phyloP scores from a whole-genome alignment of 1,140 invertebrate species.

The Neocloeon triangulifer region DNA sequence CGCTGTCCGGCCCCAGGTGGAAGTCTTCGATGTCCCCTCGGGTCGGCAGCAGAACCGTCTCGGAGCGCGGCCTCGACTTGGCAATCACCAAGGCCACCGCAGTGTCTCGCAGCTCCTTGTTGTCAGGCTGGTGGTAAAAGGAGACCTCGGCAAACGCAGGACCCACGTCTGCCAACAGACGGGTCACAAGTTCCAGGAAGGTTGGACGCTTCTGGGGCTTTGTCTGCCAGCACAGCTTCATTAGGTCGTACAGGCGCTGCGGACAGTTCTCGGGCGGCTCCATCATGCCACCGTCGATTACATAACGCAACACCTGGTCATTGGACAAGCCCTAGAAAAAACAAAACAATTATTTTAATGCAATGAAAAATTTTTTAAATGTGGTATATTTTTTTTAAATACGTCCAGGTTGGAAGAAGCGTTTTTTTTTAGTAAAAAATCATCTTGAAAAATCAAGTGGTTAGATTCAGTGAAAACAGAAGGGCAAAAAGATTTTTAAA shows the following conservation, averaged over 20 bases:
- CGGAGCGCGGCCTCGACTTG: constrained; percentile 7
- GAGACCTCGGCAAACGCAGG: constrained; percentile 41
- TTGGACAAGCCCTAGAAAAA: constrained; percentile 36
- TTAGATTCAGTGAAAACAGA: too few relatives aligned
- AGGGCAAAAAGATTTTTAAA: too few relatives aligned
- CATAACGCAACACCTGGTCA: constrained; percentile 61
- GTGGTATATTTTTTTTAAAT: too few relatives aligned
- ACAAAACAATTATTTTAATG: too few relatives aligned
- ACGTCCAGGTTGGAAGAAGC: too few relatives aligned
- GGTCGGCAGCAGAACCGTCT: constrained; percentile 12
- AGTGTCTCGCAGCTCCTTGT: constrained; percentile 23
- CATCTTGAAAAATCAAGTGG: too few relatives aligned
- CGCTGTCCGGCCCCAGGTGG: constrained; percentile 8
- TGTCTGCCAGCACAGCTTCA: constrained; percentile 75
- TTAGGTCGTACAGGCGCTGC: constrained; percentile 64
- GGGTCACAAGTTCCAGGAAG: constrained; percentile 54
- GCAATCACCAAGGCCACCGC: constrained; percentile 6
- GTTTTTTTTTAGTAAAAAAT: too few relatives aligned
- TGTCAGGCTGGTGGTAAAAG: constrained; percentile 51
- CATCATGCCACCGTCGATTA: constrained; percentile 79
- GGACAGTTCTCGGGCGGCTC: constrained; percentile 84
- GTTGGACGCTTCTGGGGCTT: constrained; percentile 49
- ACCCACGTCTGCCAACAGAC: constrained; percentile 29
- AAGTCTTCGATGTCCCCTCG: constrained; percentile 13
- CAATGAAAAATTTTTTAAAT: too few relatives aligned